Evolutionary conservation across 1,140 invertebrate genomes (phyloP).

Genomic region (Aphelinus certus): DNA sequence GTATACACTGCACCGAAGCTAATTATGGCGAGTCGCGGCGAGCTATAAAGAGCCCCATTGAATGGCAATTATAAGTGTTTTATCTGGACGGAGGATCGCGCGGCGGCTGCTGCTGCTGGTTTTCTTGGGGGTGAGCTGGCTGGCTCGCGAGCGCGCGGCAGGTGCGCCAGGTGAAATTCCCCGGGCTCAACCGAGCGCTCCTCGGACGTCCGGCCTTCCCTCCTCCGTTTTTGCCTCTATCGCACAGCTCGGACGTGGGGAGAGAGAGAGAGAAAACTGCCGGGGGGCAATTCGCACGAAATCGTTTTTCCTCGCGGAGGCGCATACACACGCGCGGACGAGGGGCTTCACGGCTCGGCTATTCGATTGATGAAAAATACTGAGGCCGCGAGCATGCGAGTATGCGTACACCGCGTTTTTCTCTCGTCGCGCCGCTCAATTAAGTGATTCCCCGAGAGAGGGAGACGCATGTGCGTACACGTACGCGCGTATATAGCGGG

Average conservation of each 20-base stretch:
- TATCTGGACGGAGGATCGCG: conserved; percentile 32
- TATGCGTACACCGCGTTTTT: too few species aligned
- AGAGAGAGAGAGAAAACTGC: conserved; percentile 6
- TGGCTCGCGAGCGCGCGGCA: neutral
- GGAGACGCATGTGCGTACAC: too few species aligned
- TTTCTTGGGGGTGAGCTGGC: neutral
- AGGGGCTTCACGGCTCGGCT: too few species aligned
- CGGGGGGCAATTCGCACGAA: neutral
- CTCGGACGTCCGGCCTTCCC: conserved; percentile 28
- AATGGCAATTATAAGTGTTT: conserved; percentile 43
- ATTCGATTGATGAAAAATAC: too few species aligned
- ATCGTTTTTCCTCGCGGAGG: too few species aligned
- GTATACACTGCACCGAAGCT: conserved; percentile 25
- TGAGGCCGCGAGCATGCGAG: too few species aligned
- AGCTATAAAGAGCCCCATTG: conserved; percentile 39
- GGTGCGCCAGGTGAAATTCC: conserved; percentile 35
- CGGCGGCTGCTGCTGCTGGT: conserved; percentile 12
- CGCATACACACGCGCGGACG: too few species aligned
- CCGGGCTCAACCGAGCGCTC: neutral
- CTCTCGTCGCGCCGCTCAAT: too few species aligned
- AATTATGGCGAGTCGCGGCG: conserved; percentile 36
- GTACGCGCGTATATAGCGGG: too few species aligned
- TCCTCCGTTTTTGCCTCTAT: neutral
- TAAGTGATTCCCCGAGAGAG: too few species aligned
- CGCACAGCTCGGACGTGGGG: neutral